A percentile compares a stretch with the other conserved stretches of the same genome.
phyloP scores from a whole-genome alignment of 2,888 invertebrate species.

The Cantharis flavilabris region DNA sequence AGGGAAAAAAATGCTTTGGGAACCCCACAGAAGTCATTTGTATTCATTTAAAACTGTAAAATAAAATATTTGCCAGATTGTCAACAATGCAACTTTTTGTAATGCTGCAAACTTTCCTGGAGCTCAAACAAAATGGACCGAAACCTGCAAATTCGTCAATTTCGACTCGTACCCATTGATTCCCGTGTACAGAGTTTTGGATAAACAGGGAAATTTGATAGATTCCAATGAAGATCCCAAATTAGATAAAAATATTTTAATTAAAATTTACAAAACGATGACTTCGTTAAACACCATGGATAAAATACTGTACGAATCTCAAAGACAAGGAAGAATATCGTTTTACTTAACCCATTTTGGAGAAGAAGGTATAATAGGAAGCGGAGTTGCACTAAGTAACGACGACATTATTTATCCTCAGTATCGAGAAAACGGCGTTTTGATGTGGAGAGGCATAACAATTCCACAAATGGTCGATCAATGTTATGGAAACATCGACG shows the following conservation, averaged over 20 bases:
- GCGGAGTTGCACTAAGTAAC: constrained; percentile 83
- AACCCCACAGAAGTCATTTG: too few species aligned
- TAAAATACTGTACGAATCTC: constrained; percentile 95
- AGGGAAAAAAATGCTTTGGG: too few species aligned
- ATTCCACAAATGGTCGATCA: constrained; percentile 90
- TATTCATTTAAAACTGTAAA: neutral
- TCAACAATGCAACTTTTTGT: constrained; percentile 7
- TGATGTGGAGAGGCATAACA: constrained; percentile 89
- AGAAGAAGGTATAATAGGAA: constrained; percentile 94
- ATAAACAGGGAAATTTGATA: constrained; percentile 68
- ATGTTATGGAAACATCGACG: constrained; percentile 91
- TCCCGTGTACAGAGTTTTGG: constrained; percentile 77
- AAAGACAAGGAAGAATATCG: constrained; percentile 85
- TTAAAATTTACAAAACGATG: constrained; percentile 95
- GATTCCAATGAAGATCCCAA: constrained; percentile 64
- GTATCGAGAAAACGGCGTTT: constrained; percentile 93
- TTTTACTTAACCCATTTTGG: constrained; percentile 99
- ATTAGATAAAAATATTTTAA: constrained; percentile 69
- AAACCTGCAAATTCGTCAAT: constrained; percentile 63
- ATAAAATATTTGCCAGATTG: neutral
- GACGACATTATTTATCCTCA: constrained; percentile 93
- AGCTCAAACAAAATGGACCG: constrained; percentile 64
- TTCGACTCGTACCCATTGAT: constrained; percentile 63
- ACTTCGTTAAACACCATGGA: constrained; percentile 91
- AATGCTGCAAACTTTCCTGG: constrained; percentile 63